phyloP scores from a whole-genome alignment of 2,113 vertebrate species.

The Pygoscelis adeliae region DNA sequence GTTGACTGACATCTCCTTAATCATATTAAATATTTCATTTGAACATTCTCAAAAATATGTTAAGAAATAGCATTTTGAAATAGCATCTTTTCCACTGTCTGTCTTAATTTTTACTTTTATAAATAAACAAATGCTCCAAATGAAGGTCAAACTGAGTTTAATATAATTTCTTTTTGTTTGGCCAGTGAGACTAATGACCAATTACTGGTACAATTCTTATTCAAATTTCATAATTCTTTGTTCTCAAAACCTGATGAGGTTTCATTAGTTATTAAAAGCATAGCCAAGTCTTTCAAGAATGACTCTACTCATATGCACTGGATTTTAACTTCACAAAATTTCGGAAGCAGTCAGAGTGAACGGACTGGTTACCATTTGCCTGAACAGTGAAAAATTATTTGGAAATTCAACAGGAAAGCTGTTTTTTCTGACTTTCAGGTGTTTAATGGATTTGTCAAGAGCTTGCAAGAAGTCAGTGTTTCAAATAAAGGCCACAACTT shows the following conservation, averaged over 20 bases:
- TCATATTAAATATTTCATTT: not conserved
- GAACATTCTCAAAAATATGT: not conserved
- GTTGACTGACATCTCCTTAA: not conserved
- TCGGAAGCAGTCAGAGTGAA: not conserved
- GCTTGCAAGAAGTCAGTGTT: not conserved
- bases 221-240: not conserved
- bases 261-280: not conserved
- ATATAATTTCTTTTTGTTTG: not conserved
- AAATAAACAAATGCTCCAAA: not conserved
- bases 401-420: not conserved
- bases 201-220: not conserved
- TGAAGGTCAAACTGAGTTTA: not conserved
- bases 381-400: not conserved
- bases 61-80: not conserved
- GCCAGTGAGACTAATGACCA: not conserved
- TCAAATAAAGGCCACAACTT: not conserved
- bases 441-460: not conserved
- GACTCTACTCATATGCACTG: not conserved
- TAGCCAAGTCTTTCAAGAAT: not conserved
- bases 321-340: not conserved
- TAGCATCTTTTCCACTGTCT: not conserved
- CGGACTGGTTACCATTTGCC: not conserved
- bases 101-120: not conserved
- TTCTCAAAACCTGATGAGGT: not conserved
- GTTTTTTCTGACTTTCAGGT: not conserved